phyloP scores from a whole-genome alignment of 2,113 vertebrate genomes.

The Etia nguti region DNA sequence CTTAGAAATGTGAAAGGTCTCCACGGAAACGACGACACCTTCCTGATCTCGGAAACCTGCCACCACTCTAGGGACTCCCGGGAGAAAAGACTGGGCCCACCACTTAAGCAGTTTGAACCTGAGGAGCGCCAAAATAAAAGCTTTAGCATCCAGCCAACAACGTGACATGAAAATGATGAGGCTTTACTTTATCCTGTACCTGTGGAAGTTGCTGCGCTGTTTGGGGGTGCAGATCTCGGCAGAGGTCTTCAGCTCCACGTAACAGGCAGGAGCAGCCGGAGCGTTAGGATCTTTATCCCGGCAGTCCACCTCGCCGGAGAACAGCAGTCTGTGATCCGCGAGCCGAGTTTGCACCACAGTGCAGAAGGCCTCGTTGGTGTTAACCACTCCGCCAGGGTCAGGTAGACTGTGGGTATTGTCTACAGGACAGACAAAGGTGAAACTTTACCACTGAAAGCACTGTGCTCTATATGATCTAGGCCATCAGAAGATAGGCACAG shows the following conservation, averaged over 20 bases:
- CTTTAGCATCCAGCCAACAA: neutral
- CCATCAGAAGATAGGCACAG: neutral
- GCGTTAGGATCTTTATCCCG: slow-evolving; percentile 66
- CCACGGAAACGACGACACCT: slow-evolving; percentile 75
- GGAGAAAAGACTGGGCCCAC: slow-evolving; percentile 93
- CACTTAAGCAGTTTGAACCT: slow-evolving; percentile 90
- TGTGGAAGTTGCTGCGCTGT: slow-evolving; percentile 84
- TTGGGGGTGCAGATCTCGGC: slow-evolving; percentile 82
- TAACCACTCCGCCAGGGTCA: slow-evolving; percentile 78
- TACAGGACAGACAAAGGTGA: slow-evolving; percentile 36
- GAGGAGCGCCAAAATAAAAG: neutral
- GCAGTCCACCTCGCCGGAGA: slow-evolving; percentile 89
- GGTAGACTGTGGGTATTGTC: slow-evolving; percentile 72
- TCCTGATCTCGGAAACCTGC: slow-evolving; percentile 84
- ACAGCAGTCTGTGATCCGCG: slow-evolving; percentile 78
- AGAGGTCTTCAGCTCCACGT: slow-evolving; percentile 88
- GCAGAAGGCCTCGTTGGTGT: slow-evolving; percentile 90
- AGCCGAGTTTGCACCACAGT: slow-evolving; percentile 85
- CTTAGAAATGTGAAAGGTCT: slow-evolving; percentile 81
- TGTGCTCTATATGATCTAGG: neutral
- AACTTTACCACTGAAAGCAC: neutral
- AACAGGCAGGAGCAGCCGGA: slow-evolving; percentile 76
- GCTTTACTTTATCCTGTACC: slow-evolving; percentile 52
- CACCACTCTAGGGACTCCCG: slow-evolving; percentile 81
- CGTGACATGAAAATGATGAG: neutral